Evolutionary conservation across 2,113 vertebrate genomes (phyloP).

Genomic region (Pontoporia blainvillei): DNA sequence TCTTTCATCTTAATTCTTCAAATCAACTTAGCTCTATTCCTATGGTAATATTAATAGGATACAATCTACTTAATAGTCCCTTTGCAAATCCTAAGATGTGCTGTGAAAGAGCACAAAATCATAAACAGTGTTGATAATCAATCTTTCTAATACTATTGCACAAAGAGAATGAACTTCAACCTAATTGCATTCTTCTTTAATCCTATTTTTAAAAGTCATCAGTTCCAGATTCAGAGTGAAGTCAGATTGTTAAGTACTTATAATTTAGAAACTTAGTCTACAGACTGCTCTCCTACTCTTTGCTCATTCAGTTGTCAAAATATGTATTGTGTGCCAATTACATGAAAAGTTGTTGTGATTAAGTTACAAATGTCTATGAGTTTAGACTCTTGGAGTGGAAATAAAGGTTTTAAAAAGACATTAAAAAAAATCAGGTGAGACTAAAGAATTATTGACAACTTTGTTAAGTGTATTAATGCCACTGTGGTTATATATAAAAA

Average conservation of each 20-base stretch:
- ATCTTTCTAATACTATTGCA: neutral
- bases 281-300: neutral
- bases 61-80: neutral
- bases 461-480: neutral
- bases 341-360: neutral
- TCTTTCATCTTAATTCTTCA: slow-evolving; percentile 27
- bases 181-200: neutral
- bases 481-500: neutral
- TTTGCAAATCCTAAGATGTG: slow-evolving; percentile 3
- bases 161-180: neutral
- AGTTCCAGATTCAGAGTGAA: neutral
- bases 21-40: slow-evolving; percentile 17
- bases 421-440: neutral
- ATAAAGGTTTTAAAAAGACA: neutral
- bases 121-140: neutral
- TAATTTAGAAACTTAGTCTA: neutral
- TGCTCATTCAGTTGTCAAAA: neutral
- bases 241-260: neutral
- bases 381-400: neutral
- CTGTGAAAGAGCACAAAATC: neutral
- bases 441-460: neutral
- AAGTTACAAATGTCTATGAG: neutral
- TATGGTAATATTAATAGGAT: neutral
- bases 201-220: neutral
- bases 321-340: neutral